These are phyloP conservation scores for Lagocephalus sceleratus DNA, from an alignment of 2,797 vertebrate species.

Conservation along the genomic window DNA sequence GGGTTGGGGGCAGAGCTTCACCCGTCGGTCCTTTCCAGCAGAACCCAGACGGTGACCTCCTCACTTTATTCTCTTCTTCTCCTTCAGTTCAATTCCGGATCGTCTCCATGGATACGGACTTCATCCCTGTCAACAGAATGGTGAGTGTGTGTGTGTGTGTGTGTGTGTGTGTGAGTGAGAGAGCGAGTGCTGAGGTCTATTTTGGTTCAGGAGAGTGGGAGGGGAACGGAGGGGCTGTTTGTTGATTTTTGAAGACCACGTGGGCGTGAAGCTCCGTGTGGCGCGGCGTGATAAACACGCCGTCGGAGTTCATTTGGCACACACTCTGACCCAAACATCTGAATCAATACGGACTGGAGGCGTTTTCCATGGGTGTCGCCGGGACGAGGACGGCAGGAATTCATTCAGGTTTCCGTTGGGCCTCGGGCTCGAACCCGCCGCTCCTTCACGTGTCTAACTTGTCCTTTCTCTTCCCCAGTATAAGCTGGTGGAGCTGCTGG, in stretches of 20 bases:
- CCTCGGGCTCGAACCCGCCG: too few species aligned
- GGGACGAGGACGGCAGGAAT: slow-evolving; percentile 29
- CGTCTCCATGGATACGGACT: slow-evolving; percentile 71
- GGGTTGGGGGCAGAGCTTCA: background rate
- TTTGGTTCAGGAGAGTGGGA: slow-evolving; percentile 66
- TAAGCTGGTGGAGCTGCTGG: slow-evolving; percentile 62
- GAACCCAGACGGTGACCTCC: background rate
- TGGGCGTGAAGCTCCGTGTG: slow-evolving; percentile 64
- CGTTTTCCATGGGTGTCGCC: slow-evolving; percentile 33
- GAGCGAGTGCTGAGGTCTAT: slow-evolving; percentile 52
- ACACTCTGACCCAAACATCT: slow-evolving; percentile 67
- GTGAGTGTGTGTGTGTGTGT: slow-evolving; percentile 49
- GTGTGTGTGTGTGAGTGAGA: background rate
- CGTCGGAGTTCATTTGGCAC: slow-evolving; percentile 70
- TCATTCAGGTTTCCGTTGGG: slow-evolving; percentile 11
- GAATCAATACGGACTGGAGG: slow-evolving; percentile 57
- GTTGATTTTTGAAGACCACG: slow-evolving; percentile 58
- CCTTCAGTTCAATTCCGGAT: slow-evolving; percentile 77
- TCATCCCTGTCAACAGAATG: slow-evolving; percentile 59
- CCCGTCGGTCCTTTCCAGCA: background rate
- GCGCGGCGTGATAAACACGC: slow-evolving; percentile 63
- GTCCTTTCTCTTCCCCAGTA: slow-evolving; percentile 59
- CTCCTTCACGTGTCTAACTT: background rate
- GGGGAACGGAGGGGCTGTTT: slow-evolving; percentile 58
- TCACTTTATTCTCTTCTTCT: too few species aligned